These are phyloP conservation scores for Psammodynastes pulverulentus DNA, from an alignment of 2,113 vertebrate species.

Conservation along the genomic window DNA sequence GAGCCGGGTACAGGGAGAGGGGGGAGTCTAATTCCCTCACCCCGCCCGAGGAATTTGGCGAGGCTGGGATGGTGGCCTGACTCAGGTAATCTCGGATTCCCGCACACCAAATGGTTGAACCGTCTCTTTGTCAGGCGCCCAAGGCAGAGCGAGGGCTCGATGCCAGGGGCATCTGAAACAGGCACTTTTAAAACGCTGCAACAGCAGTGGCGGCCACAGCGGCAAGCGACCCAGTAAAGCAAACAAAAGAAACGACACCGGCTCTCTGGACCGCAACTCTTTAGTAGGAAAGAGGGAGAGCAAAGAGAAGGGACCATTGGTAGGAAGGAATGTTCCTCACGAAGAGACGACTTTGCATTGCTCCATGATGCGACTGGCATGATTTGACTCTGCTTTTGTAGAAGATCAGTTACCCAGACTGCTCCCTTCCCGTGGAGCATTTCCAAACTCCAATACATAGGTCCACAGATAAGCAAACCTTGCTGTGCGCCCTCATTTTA, in stretches of 20 bases:
- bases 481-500: too few relatives aligned
- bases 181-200: background rate
- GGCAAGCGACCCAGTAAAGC: background rate
- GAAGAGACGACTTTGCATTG: background rate
- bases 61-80: background rate
- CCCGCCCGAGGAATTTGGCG: background rate
- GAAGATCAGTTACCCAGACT: background rate
- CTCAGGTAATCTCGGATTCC: background rate
- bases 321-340: background rate
- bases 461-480: background rate
- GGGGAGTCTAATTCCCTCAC: too few relatives aligned
- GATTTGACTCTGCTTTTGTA: background rate
- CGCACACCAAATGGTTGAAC: background rate
- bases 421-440: background rate
- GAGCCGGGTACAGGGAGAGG: background rate
- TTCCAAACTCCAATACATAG: background rate
- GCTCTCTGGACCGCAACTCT: background rate
- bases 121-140: background rate
- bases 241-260: background rate
- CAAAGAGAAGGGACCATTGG: too few relatives aligned
- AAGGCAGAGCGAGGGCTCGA: background rate
- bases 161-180: background rate
- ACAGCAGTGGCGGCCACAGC: too few relatives aligned
- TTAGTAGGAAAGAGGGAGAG: background rate
- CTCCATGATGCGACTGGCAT: background rate